Evolutionary conservation across 2,888 invertebrate genomes (phyloP).

Genomic region (Eurois occulta): DNA sequence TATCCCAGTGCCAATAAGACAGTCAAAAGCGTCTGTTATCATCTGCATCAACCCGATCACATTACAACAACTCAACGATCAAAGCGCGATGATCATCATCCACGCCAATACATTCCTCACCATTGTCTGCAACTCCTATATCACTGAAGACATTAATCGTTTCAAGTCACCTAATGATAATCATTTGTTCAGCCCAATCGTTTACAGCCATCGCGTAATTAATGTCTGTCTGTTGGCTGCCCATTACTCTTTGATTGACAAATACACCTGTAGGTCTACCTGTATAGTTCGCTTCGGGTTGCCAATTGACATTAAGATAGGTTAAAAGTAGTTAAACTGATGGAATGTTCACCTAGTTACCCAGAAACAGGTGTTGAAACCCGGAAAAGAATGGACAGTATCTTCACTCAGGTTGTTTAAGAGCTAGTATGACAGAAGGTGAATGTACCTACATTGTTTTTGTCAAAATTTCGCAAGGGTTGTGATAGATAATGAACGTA

Average conservation of each 20-base stretch:
- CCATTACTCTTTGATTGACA: constrained; percentile 36
- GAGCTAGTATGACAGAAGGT: too few species aligned
- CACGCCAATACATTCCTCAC: constrained; percentile 48
- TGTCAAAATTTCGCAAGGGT: neutral
- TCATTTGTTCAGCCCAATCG: constrained; percentile 59
- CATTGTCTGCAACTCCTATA: constrained; percentile 22
- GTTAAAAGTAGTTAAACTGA: constrained; percentile 17
- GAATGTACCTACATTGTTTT: neutral
- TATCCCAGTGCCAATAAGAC: constrained; percentile 20
- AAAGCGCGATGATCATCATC: constrained; percentile 13
- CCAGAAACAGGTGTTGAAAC: neutral
- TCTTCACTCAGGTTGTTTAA: neutral
- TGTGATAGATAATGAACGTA: neutral
- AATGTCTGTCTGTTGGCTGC: constrained; percentile 52
- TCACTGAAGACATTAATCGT: constrained; percentile 44
- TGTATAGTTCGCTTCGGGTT: constrained; percentile 11
- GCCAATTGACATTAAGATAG: constrained; percentile 44
- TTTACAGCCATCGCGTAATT: constrained; percentile 43
- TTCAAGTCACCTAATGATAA: constrained; percentile 32
- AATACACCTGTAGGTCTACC: constrained; percentile 9
- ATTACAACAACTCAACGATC: constrained; percentile 36
- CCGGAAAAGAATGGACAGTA: constrained; percentile 4
- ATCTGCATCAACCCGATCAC: constrained; percentile 37
- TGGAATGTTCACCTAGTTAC: constrained; percentile 12
- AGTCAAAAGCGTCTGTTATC: constrained; percentile 10